Evolutionary conservation across 1,140 invertebrate species (phyloP), one percentile per base, ranked within the genome.

Genomic region (Saccostrea glomerata): DNA sequence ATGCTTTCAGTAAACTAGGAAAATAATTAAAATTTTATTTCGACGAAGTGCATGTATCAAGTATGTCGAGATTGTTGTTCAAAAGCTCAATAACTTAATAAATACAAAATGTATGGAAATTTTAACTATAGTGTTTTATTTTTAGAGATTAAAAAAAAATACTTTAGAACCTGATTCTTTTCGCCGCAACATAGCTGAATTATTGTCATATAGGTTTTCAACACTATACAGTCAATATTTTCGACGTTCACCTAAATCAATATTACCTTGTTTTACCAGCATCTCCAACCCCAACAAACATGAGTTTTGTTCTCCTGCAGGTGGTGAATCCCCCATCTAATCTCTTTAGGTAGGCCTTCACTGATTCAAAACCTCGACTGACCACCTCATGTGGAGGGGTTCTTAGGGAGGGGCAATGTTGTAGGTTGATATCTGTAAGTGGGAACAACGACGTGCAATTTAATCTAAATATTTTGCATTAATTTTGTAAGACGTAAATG

Each of bases 201-300:
- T 36, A 36, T 36, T 36, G 30, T 2, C 30, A 36, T 36, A 36
- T 36, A 1, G 30, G 30, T 2, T 0, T 36, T 36, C 30, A 36
- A 36, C 30, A 36, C 30, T 1, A 36, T 1, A 36, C 30, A 36
- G 2, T 36, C 30, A 36, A 36, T 36, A 36, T 86, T 85, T n/a
- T n/a, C n/a, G n/a, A n/a, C n/a, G n/a, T n/a, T n/a, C n/a, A n/a
- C n/a, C n/a, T n/a, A n/a, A n/a, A n/a, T n/a, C n/a, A n/a, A n/a
- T n/a, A n/a, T n/a, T 89, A 94, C 94, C 94, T 95, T 82, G 94
- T 95, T 91, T 95, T 95, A 5, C 94, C 94, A 63, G 94, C 94
- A 23, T 94, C 94, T 55, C 94, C 94, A 9, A 95, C 92, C 20
- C 94, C 94, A 23, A 94, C 94, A 85, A 95, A 88, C 94, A 95